A percentile compares a stretch with the other conserved stretches of the same genome.
These are phyloP conservation scores for Paralichthys olivaceus DNA, from an alignment of 2,113 vertebrate genomes.

Conservation along the genomic window DNA sequence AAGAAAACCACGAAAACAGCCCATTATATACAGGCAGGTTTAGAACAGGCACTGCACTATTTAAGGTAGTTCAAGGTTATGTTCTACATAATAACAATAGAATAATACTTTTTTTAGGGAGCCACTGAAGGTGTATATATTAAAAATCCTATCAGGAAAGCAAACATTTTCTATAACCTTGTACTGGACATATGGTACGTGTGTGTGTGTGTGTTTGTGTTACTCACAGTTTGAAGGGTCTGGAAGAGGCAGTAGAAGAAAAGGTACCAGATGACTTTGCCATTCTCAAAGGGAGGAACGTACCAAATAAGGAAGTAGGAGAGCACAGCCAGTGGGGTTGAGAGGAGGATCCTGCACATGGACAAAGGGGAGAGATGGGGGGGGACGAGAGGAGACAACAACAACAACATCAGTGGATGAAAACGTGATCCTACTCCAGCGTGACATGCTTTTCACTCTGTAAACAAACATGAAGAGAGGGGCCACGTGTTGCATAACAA, in stretches of 20 bases:
- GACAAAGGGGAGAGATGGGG: background rate
- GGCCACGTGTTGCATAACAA: constrained; percentile 33
- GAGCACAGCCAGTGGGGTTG: constrained; percentile 90
- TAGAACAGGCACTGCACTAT: too few species aligned
- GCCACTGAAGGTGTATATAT: background rate
- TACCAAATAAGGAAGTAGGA: constrained; percentile 96
- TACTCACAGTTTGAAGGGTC: constrained; percentile 93
- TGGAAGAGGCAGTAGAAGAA: constrained; percentile 98
- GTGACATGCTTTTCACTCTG: constrained; percentile 9
- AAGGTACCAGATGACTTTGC: constrained; percentile 92
- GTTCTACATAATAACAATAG: too few species aligned
- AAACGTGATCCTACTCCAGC: constrained; percentile 23
- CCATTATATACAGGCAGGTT: too few species aligned
- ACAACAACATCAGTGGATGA: constrained; percentile 37
- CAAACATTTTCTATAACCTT: background rate
- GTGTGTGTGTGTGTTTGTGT: background rate
- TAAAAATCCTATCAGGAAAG: background rate
- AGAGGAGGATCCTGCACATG: constrained; percentile 89
- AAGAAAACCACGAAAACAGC: too few species aligned
- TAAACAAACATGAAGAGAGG: constrained; percentile 28
- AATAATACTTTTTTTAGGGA: too few species aligned
- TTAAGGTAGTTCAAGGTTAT: too few species aligned
- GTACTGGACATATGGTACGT: background rate
- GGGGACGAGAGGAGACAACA: background rate
- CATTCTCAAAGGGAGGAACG: constrained; percentile 88